These are phyloP conservation scores for Ictalurus furcatus DNA, from an alignment of 2,113 vertebrate species.

Conservation along the genomic window DNA sequence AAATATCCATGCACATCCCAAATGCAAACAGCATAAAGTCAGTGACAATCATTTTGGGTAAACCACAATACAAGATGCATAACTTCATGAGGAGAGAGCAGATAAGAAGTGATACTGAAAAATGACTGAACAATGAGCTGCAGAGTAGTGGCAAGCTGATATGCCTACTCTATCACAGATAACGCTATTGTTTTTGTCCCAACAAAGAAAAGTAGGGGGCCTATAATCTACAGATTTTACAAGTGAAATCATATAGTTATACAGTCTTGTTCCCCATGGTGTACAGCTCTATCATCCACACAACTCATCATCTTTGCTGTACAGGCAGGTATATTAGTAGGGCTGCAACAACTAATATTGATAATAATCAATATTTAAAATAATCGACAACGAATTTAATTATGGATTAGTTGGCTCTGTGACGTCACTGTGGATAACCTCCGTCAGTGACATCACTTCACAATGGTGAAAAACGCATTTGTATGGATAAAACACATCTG, in stretches of 20 bases:
- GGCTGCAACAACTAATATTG: too few relatives aligned
- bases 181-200: background rate
- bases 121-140: background rate
- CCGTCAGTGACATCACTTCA: too few relatives aligned
- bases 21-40: background rate
- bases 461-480: too few relatives aligned
- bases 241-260: background rate
- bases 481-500: too few relatives aligned
- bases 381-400: too few relatives aligned
- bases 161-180: background rate
- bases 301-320: background rate
- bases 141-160: background rate
- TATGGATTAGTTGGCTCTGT: too few relatives aligned
- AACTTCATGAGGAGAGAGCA: background rate
- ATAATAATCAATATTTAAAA: too few relatives aligned
- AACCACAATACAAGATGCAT: background rate
- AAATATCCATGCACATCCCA: background rate
- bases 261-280: background rate
- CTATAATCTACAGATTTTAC: background rate
- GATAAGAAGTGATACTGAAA: background rate
- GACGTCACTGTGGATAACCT: too few relatives aligned
- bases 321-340: background rate
- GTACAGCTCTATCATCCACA: background rate
- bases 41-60: background rate
- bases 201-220: background rate